Conservation (phyloP, 1,140 invertebrate species). For the Leucophenga varia region DNA sequence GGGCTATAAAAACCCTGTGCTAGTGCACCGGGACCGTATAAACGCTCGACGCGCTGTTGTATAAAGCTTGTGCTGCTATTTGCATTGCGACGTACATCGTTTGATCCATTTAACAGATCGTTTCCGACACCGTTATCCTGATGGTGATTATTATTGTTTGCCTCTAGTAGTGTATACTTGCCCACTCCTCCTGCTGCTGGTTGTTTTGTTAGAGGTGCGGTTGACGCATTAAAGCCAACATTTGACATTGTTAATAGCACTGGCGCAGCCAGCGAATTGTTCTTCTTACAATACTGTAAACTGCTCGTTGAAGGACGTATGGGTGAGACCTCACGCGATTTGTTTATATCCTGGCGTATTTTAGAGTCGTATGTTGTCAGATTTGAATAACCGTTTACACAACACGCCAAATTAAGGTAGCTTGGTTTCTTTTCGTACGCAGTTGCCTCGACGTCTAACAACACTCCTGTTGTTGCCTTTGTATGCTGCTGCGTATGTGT, state of each 20-base stretch:
- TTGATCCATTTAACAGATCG: too few relatives aligned
- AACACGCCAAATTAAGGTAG: constrained; percentile 84
- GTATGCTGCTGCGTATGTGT: not conserved
- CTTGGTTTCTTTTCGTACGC: constrained; percentile 64
- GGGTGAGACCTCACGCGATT: constrained; percentile 68
- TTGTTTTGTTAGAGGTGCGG: constrained; percentile 24
- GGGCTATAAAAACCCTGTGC: constrained; percentile 79
- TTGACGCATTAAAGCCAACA: constrained; percentile 30
- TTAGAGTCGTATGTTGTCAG: constrained; percentile 81
- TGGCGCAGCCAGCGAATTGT: constrained; percentile 59
- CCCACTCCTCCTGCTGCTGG: constrained; percentile 13
- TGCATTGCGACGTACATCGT: not conserved
- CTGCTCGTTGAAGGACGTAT: constrained; percentile 61
- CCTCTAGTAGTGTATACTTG: constrained; percentile 10
- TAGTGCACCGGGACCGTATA: constrained; percentile 82
- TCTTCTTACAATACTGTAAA: constrained; percentile 64
- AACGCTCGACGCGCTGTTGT: constrained; percentile 80
- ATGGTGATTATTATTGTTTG: constrained; percentile 9
- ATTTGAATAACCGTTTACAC: constrained; percentile 85
- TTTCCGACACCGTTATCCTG: constrained; percentile 13
- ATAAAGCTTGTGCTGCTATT: constrained; percentile 67
- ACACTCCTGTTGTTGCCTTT: too few relatives aligned
- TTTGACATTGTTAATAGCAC: constrained; percentile 55
- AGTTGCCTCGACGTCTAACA: not conserved
- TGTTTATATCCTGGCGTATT: constrained; percentile 68